Base-by-base conservation (phyloP, 2,113 vertebrate genomes). In the Forbesichthys agassizii region DNA sequence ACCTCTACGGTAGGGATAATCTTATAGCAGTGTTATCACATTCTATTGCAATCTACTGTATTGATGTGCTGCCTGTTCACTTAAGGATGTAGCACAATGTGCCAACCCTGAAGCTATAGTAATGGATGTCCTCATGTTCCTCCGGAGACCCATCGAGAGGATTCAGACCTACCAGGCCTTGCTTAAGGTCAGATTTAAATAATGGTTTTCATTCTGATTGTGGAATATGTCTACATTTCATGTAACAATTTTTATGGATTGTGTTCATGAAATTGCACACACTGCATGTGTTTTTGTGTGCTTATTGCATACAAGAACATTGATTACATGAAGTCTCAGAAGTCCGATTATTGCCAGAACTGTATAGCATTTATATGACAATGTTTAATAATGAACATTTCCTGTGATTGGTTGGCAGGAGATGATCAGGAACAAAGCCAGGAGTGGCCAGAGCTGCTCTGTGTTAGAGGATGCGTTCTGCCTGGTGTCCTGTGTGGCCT, bases 381-480 rank as follows among this genome's bases (percentile, higher is more conserved):
- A 14, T 53, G 52, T 12, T 53, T 10, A 14, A 16, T 53, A 10
- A 6, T 12, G 11, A 5, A 13, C 2, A 11, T 52, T 55, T n/a
- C 46, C 18, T 42, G 55, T 33, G 16, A 33, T 12, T 46, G n/a
- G 5, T 61, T 63, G 27, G 0, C 81, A 99, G 98, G 98, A 98
- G 74, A 73, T 99, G 61, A 98, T 99, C 81, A 91, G 95, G 57
- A 98, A 97, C 83, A 99, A 99, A 88, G 96, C 96, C 0, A 94
- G 94, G 33, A 94, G 92, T 0, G 88, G 93, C 3, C 95, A 96
- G 81, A 96, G 93, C 85, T 98, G 97, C n/a, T 92, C 86, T 0
- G 72, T 98, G 42, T 76, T 99, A 56, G 96, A 99, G 65, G 96
- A 98, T 47, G 95, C 96, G 16, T 99, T 97, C 0, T 95, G 95